Percentiles rank a stretch among this genome's conserved stretches.
Conservation (phyloP, 1,140 invertebrate species). For the Aplysia californica region DNA sequence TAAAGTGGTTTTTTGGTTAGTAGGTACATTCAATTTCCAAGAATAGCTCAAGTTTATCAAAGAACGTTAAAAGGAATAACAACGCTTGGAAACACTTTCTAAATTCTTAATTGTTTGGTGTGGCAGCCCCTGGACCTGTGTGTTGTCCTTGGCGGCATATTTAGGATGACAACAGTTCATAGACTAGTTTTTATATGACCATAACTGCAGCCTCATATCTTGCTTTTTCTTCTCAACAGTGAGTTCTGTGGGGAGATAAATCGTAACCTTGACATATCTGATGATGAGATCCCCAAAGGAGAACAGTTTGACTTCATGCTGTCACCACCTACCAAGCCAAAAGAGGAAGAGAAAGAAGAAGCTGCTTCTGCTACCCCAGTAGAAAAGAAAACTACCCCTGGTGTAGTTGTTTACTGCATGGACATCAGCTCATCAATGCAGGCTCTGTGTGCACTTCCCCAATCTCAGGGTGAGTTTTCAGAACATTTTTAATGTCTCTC, state of each 20-base stretch:
- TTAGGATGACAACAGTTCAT: too few species aligned
- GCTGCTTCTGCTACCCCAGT: slow-evolving; percentile 27
- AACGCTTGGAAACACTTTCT: too few species aligned
- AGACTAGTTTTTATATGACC: too few species aligned
- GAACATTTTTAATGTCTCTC: too few species aligned
- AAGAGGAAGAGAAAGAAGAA: slow-evolving; percentile 12
- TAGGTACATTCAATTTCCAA: too few species aligned
- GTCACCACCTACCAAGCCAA: slow-evolving; percentile 37
- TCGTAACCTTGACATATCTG: slow-evolving; percentile 41
- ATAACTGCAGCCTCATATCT: too few species aligned
- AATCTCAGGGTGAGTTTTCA: slow-evolving; percentile 53
- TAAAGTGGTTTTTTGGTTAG: too few species aligned
- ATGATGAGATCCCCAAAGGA: slow-evolving; percentile 54
- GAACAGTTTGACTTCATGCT: slow-evolving; percentile 57
- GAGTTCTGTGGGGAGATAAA: slow-evolving; percentile 61
- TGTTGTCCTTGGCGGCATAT: too few species aligned
- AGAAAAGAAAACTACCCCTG: slow-evolving; percentile 36
- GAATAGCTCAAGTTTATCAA: too few species aligned
- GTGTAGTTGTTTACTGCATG: slow-evolving; percentile 60
- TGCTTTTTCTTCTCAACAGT: slow-evolving; percentile 39
- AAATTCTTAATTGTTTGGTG: too few species aligned
- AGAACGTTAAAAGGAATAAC: too few species aligned
- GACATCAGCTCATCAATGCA: slow-evolving; percentile 64
- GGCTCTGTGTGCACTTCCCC: slow-evolving; percentile 38
- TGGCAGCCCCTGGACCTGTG: too few species aligned